Evolutionary conservation across 2,797 vertebrate genomes (phyloP), one percentile per base, ranked within the genome.

Genomic region (Liparis tanakae): DNA sequence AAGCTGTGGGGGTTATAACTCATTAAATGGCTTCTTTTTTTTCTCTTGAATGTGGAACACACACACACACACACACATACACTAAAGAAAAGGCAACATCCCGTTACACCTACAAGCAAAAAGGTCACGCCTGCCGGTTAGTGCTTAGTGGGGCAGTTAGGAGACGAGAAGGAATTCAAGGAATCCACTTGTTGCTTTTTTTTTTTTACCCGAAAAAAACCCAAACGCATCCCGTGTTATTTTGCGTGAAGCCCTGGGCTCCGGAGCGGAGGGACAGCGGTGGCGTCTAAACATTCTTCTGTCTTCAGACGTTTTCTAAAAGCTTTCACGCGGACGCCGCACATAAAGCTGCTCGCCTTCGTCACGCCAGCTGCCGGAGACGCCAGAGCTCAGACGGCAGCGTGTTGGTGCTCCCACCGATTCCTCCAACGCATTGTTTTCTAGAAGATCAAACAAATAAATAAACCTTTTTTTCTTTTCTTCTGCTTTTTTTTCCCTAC

Each of bases 1-100:
- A 94, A 95, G 94, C 93, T 95, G 94, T 95, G 94, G 91, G 91
- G 92, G 94, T 90, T 90, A 30, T 30, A 94, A 95, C 93, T 94
- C 88, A 94, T 95, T 94, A 91, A 94, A 95, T 95, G 94, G 94
- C 94, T 95, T 95, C 72, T 93, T 93, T 85, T 85, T 92, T 93
- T 90, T 90, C 87, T 89, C 89, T 93, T 83, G 80, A 93, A 94
- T 92, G 94, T 94, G 94, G 93, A 91, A 94, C 92, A 91, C 88
- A 94, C 87, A 80, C 89, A 92, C 93, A 88, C 89, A 94, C 91
- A 93, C 89, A 93, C 93, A 94, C 94, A 93, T 90, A 92, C 88
- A 88, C 70, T 84, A 79, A 90, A 91, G 82, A 87, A 92, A 92
- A 91, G 91, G 90, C 90, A 90, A 94, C 87, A 87, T 91, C 88